Conservation (phyloP, 2,113 vertebrate genomes). For the Proterorhinus semilunaris region DNA sequence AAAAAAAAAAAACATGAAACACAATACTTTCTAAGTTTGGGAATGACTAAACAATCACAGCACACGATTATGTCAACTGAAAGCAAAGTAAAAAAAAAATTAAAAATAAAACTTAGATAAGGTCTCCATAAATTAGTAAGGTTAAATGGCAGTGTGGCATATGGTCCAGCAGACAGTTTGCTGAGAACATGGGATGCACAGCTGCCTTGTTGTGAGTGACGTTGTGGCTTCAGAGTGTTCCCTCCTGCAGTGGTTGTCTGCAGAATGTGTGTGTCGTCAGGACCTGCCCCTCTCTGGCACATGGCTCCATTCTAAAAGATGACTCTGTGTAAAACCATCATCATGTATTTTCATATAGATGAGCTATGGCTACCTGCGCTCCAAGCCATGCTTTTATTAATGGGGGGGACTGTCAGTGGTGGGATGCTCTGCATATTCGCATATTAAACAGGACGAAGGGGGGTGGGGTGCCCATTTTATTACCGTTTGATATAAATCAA, state of each 20-base stretch:
- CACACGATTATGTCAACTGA: constrained; percentile 28
- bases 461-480: constrained; percentile 95
- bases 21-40: background rate
- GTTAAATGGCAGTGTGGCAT: constrained; percentile 52
- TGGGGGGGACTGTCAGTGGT: constrained; percentile 93
- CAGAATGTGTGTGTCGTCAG: constrained; percentile 75
- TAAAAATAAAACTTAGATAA: constrained; percentile 45
- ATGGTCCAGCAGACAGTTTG: constrained; percentile 41
- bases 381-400: constrained; percentile 97
- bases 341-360: constrained; percentile 99
- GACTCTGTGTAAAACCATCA: constrained; percentile 97
- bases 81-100: constrained; percentile 27
- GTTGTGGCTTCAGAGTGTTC: constrained; percentile 36
- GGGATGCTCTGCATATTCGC: constrained; percentile 99
- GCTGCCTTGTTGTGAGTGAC: constrained; percentile 11
- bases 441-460: constrained; percentile 94
- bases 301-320: constrained; percentile 87
- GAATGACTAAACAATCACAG: constrained; percentile 23
- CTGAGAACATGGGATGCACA: constrained; percentile 40
- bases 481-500: constrained; percentile 98
- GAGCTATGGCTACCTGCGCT: constrained; percentile 94
- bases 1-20: no score
- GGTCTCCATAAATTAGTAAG: constrained; percentile 58
- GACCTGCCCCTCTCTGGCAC: constrained; percentile 78
- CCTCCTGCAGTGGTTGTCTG: constrained; percentile 64